Base-by-base conservation (phyloP, 2,888 invertebrate genomes). In the Liodrosophila aerea region DNA sequence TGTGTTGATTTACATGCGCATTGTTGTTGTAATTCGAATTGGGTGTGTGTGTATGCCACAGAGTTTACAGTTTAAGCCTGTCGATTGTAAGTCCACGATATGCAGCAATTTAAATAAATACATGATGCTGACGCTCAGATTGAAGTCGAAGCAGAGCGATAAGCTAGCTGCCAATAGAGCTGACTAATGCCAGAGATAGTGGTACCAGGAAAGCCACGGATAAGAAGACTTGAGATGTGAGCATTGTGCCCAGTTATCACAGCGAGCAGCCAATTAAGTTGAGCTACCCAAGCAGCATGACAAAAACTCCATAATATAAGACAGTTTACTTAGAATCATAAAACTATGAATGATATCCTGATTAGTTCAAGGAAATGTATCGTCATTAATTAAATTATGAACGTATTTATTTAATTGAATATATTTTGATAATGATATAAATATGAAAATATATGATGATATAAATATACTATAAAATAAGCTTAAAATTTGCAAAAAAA, bases 1-100 rank as follows among this genome's bases (percentile, higher is more conserved):
- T 72, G 85, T 78, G 85, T 82, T 77, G 68, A 85, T 77, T 78
- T 78, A 77, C 83, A 85, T 78, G 82, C 49, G 46, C 63, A 53
- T 61, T 68, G 71, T 78, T 73, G 71, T 53, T 62, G 71, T 69
- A 71, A 71, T 64, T 63, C 57, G 65, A 66, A 72, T 76, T 64
- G 60, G 39, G 31, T 62, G 62, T 57, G 72, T 61, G 57, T 27
- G 64, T 65, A 62, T 45, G 45, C 16, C 16, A n/a, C 16, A 9
- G 39, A 54, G 31, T 39, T 41, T 37, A 47, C 39, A 43, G 37
- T 39, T 66, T 37, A 59, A 49, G 62, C 34, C 61, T 15, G 11
- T 11, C 31, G 62, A 83, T 68, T 50, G 61, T 61, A 46, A 58
- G 57, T 36, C 37, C 13, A 16, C 41, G 74, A 76, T 71, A 76